Conservation (phyloP, 1,140 invertebrate genomes). For the Scaptodrosophila lebanonensis region DNA sequence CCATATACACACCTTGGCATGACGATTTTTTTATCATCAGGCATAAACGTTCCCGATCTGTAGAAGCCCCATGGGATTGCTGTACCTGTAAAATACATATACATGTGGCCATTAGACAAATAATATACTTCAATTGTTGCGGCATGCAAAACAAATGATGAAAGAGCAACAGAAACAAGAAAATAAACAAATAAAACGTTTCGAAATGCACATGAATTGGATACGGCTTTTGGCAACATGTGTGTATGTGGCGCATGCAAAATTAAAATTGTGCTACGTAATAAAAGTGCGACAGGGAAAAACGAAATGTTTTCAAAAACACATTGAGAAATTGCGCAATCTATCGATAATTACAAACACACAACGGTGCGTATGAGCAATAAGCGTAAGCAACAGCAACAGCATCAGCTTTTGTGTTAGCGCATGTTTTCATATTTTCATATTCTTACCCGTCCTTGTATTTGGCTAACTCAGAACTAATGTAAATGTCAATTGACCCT, state of each 20-base stretch:
- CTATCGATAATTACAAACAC: constrained; percentile 31
- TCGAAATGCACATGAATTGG: too few relatives aligned
- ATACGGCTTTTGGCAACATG: too few relatives aligned
- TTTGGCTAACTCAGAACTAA: too few relatives aligned
- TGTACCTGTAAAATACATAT: constrained; percentile 52
- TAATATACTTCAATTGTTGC: too few relatives aligned
- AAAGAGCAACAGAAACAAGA: too few relatives aligned
- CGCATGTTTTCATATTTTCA: too few relatives aligned
- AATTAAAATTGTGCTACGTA: too few relatives aligned
- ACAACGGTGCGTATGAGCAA: constrained; percentile 63
- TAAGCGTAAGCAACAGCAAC: constrained; percentile 47
- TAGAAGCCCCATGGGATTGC: constrained; percentile 72
- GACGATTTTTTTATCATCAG: constrained; percentile 60
- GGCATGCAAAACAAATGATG: background rate
- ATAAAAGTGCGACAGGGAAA: constrained; percentile 29
- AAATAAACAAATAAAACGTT: too few relatives aligned
- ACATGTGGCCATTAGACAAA: background rate
- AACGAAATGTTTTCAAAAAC: constrained; percentile 15
- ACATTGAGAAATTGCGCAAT: constrained; percentile 18
- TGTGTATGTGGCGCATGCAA: constrained; percentile 1
- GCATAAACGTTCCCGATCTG: constrained; percentile 62
- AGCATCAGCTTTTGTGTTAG: background rate
- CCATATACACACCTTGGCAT: constrained; percentile 55
- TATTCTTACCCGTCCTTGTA: too few relatives aligned
- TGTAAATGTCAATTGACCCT: too few relatives aligned